Conservation (phyloP, 2,888 invertebrate species). For the Apocheima hispidaria region DNA sequence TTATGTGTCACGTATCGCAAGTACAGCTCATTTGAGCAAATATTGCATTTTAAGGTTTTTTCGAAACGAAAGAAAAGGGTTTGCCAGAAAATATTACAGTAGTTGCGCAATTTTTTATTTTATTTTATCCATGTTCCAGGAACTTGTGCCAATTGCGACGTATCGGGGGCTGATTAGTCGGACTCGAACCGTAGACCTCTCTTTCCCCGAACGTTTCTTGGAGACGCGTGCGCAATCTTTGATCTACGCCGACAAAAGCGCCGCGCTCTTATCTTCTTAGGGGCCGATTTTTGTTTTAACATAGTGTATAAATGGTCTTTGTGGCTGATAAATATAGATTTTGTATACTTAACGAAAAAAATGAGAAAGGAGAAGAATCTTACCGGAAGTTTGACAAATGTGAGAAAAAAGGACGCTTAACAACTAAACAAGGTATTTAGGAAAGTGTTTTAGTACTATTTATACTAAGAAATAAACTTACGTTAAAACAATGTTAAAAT, state of each 20-base stretch:
- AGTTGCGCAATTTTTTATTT: constrained; percentile 24
- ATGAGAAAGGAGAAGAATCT: constrained; percentile 8
- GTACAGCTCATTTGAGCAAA: constrained; percentile 34
- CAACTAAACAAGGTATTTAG: too few species aligned
- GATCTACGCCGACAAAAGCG: constrained; percentile 77
- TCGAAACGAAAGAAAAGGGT: constrained; percentile 21
- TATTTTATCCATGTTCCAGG: constrained; percentile 56
- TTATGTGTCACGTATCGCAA: constrained; percentile 26
- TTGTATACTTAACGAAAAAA: constrained; percentile 60
- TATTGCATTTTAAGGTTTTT: constrained; percentile 39
- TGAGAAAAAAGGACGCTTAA: constrained; percentile 17
- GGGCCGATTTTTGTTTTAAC: constrained; percentile 78
- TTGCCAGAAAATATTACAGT: constrained; percentile 19
- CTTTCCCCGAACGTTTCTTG: constrained; percentile 71
- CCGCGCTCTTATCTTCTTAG: constrained; percentile 79
- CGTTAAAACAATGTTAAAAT: too few species aligned
- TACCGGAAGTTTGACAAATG: constrained; percentile 19
- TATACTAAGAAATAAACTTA: too few species aligned
- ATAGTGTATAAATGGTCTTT: constrained; percentile 80
- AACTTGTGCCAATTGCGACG: constrained; percentile 57
- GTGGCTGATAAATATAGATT: constrained; percentile 75
- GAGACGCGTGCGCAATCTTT: constrained; percentile 72
- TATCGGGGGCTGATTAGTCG: constrained; percentile 74
- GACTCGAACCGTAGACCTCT: constrained; percentile 72
- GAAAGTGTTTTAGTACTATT: too few species aligned